Base-by-base conservation (phyloP, 2,888 invertebrate species). In the Trimorus sp. region DNA sequence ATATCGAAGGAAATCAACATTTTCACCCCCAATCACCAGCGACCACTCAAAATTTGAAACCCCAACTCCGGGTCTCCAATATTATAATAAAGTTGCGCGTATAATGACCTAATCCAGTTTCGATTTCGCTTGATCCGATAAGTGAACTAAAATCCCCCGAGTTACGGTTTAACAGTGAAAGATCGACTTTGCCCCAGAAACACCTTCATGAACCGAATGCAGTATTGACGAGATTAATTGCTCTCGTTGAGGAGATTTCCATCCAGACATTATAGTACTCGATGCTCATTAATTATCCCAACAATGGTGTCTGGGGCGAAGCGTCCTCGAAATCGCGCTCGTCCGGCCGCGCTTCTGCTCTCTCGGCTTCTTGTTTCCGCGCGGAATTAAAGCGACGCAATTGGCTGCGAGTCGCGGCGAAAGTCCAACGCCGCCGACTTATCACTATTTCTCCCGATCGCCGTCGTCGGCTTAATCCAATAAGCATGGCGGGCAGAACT, bases 211-310 rank as follows among this genome's bases (percentile, higher is more conserved):
- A 75, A 60, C 70, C 75, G 12, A 70, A 75, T 75, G 76, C 79
- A 71, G 49, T 79, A 75, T 83, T 76, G 79, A 79, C 77, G 73
- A 83, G 79, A 83, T 80, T 83, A 83, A 83, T 80, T 80, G 80
- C 73, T 59, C 66, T 75, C 80, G 74, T 76, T 78, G 79, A 80
- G 62, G 79, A 80, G 83, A 80, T 83, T 83, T 80, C 80, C 83
- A 83, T 80, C 83, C 74, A 78, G 83, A 76, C 80, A 78, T 73
- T 83, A 75, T 74, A 80, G 65, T 71, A 63, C 77, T 80, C 77
- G 60, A 77, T 83, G 69, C 70, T 79, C 77, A 83, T 83, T 83
- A 79, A 83, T 83, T 83, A 83, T 83, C 36, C 65, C 66, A 83
- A 83, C 71, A 83, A 77, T 80, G 73, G 76, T 74, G 65, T 77